Evolutionary conservation across 2,113 vertebrate species (phyloP).

Genomic region (Entelurus aequoreus): DNA sequence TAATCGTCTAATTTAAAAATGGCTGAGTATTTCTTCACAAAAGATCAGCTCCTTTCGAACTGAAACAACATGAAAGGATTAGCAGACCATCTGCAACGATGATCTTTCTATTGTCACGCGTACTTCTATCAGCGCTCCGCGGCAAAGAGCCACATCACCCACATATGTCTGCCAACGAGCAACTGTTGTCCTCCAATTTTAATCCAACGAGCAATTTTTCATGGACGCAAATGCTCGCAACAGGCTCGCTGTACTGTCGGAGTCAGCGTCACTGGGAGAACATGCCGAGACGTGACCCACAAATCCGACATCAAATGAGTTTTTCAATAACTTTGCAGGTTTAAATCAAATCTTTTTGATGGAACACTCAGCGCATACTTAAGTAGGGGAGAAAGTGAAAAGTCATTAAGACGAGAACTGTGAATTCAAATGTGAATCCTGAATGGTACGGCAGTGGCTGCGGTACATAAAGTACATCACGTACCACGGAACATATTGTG

Average conservation of each 20-base stretch:
- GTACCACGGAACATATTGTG: background rate
- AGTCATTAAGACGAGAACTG: background rate
- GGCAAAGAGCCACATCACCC: slow-evolving; percentile 17
- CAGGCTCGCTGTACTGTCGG: no score
- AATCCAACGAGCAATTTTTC: slow-evolving; percentile 8
- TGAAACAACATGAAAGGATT: slow-evolving; percentile 13
- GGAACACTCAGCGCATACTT: background rate
- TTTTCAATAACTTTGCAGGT: background rate
- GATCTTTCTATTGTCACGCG: slow-evolving; percentile 20
- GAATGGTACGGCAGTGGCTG: background rate
- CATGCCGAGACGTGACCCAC: no score
- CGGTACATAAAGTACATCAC: background rate
- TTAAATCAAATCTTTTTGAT: background rate
- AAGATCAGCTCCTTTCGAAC: background rate
- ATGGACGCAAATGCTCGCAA: no score
- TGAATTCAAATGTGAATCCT: background rate
- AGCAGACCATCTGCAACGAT: slow-evolving; percentile 24
- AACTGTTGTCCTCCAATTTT: slow-evolving; percentile 16
- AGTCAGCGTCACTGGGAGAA: no score
- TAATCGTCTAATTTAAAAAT: no score
- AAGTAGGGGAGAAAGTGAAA: background rate
- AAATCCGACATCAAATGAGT: no score
- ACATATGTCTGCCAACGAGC: slow-evolving; percentile 8
- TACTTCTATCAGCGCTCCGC: slow-evolving; percentile 17
- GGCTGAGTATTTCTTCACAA: background rate